phyloP scores from a whole-genome alignment of 2,797 vertebrate genomes.

The Scleropages formosus region DNA sequence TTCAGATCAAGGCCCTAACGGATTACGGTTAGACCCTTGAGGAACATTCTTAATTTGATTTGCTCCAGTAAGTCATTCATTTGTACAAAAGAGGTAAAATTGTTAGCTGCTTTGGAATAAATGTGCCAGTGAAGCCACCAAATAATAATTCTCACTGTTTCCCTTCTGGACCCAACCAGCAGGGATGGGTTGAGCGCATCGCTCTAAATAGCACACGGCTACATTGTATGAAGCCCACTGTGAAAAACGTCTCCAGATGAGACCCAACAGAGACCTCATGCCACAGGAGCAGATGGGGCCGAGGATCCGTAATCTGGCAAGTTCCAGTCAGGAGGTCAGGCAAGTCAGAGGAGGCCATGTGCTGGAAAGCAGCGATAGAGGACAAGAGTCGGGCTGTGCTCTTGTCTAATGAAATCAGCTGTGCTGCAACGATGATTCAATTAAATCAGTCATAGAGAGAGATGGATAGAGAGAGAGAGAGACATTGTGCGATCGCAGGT shows the following conservation, averaged over 20 bases:
- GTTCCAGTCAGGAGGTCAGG: neutral
- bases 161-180: neutral
- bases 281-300: conserved; percentile 11
- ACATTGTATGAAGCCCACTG: neutral
- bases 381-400: neutral
- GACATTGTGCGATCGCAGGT: neutral
- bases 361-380: conserved; percentile 2
- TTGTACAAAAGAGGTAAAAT: no score
- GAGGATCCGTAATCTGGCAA: neutral
- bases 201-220: neutral
- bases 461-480: neutral
- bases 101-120: no score
- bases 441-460: neutral
- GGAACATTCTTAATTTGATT: no score
- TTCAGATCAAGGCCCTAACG: no score
- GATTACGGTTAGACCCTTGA: no score
- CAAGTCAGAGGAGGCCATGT: neutral
- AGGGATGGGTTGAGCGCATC: neutral
- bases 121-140: no score
- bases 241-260: neutral
- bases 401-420: conserved; percentile 25
- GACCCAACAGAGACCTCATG: neutral
- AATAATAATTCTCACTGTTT: neutral
- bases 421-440: conserved; percentile 16
- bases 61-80: no score